Conservation (phyloP, 92 coral and sea anemone genomes). For the Ricordea florida region DNA sequence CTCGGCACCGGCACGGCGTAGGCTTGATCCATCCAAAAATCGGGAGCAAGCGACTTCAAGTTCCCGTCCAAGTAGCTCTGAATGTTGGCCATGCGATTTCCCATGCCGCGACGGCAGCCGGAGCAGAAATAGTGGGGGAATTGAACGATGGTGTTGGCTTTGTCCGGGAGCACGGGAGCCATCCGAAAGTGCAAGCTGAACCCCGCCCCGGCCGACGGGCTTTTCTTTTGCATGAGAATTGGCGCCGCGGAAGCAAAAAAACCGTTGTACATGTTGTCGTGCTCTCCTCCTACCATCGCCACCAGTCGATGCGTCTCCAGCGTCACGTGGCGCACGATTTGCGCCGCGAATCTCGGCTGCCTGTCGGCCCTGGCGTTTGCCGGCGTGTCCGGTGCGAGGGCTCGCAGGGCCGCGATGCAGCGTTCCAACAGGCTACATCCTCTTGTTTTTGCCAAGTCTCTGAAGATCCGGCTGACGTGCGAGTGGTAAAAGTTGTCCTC, state of each 20-base stretch:
- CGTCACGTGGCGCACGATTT: not conserved
- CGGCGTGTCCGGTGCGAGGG: not conserved
- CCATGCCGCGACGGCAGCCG: not conserved
- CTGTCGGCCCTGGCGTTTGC: not conserved
- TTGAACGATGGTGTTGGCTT: not conserved
- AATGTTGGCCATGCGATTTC: conserved; percentile 10
- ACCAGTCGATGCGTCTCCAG: conserved; percentile 11
- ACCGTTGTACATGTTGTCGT: not conserved
- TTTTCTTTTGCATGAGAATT: not conserved
- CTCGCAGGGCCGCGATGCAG: not conserved
- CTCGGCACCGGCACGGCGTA: conserved; percentile 5
- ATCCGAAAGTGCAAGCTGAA: not conserved
- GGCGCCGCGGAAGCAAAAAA: not conserved
- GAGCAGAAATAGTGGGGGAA: not conserved
- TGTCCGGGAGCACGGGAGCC: not conserved
- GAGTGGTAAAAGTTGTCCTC: not conserved
- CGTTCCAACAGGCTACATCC: not conserved
- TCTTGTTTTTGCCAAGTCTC: not conserved
- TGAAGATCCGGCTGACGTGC: conserved; percentile 5
- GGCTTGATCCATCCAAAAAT: not conserved
- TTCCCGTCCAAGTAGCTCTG: not conserved
- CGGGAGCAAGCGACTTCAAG: not conserved
- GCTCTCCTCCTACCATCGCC: not conserved
- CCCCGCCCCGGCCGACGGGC: not conserved
- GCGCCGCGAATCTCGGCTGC: not conserved